Evolutionary conservation across 30 jellyfish, hydroid and myxozoan genomes (phyloP), one percentile per base, ranked within the genome.

Genomic region (Hydractinia symbiolongicarpus): DNA sequence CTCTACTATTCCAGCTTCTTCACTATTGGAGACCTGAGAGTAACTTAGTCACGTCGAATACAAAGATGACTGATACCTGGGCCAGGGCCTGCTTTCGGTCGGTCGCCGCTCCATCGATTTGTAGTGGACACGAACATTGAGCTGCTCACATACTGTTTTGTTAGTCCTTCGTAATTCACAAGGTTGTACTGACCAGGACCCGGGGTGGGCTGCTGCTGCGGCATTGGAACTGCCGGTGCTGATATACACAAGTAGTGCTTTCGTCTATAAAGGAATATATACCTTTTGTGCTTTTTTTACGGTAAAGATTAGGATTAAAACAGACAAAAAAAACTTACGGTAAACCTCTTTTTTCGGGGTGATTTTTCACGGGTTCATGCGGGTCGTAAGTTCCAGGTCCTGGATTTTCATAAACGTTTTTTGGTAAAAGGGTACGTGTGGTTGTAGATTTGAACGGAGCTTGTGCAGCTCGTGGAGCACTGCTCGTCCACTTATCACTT

Each of bases 151-250:
- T 55, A 87, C 44, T 76, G 96, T 51, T 77, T 88, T 30, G 81
- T 87, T 70, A 66, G 89, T 7, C 95, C 95, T 8, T 60, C 76
- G 61, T 91, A 91, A 54, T 91, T 85, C 17, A 91, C 98, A 57
- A 91, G 83, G 81, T 86, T 84, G 86, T 91, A 91, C 9, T 91
- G 98, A 21, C 98, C 98, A 61, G 98, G 98, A 4, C 98, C 98
- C 7, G 98, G 98, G 16, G 82, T 73, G 8, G 95, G 92, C 13
- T 96, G 96, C 5, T 88, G 40, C 7, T 95, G 95, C 10, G 98
- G 98, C 13, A 91, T 79, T 15, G 95, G 96, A 51, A 86, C 84
- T 14, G 96, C 98, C 3, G 96, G 96, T n/a, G 95, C 95, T 5
- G 96, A 87, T 61, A 91, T 82, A 67, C 98, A 86, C 56, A 85